Evolutionary conservation across 2,888 invertebrate genomes (phyloP), one percentile per base, ranked within the genome.

Genomic region (Neoaliturus tenellus): DNA sequence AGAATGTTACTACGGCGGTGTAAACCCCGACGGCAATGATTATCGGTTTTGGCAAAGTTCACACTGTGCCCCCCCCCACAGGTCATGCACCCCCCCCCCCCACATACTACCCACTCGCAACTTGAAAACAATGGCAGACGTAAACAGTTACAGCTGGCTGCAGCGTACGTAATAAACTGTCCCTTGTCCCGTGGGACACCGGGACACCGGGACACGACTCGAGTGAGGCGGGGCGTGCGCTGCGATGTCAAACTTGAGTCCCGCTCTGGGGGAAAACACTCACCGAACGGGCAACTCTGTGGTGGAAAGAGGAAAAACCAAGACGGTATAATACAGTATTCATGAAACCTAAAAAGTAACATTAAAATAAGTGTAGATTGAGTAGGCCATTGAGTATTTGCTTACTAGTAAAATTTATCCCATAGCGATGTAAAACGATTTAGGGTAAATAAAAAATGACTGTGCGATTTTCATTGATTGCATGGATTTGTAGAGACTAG

Each of bases 91-190:
- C 12, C 55, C n/a, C n/a, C 55, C 55, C 4, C 33, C 67, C 31
- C n/a, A n/a, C n/a, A n/a, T n/a, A n/a, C 67, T 6, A 6, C 67
- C 67, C 31, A 67, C 67, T 17, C 41, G 10, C 71, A 3, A 23
- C 71, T n/a, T 35, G 39, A 23, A 71, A 39, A 71, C 71, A 71
- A 71, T 39, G 71, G 39, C 14, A n/a, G 71, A 71, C n/a, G 39
- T 71, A 71, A 71, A 71, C 71, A 35, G 62, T 14, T 55, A 55
- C 55, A 25, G 55, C 55, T 55, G 23, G 55, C 55, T 23, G 55
- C 55, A 23, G 35, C 48, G 20, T 25, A 55, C 55, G 44, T 55
- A 55, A 55, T 55, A 55, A 55, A 55, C 55, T 14, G 55, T 14
- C 48, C 48, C 14, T 48, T 20, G 25, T 55, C 55, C 55, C 20